These are phyloP conservation scores for Gymnocypris eckloni DNA, from an alignment of 2,797 vertebrate genomes.

Conservation along the genomic window DNA sequence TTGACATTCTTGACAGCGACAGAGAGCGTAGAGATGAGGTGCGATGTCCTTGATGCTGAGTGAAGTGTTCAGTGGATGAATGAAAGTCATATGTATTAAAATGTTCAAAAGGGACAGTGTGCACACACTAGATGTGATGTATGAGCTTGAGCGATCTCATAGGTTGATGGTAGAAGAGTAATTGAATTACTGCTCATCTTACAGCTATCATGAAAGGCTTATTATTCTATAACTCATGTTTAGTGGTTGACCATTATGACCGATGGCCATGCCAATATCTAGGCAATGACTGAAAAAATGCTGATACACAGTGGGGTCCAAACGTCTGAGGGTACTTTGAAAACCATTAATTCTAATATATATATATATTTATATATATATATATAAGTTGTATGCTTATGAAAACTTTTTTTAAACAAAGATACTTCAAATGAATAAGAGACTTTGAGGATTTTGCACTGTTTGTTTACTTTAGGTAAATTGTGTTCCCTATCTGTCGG, in stretches of 20 bases:
- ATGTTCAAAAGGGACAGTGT: slow-evolving; percentile 55
- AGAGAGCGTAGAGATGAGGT: slow-evolving; percentile 14
- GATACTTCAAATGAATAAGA: background rate
- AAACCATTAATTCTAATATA: background rate
- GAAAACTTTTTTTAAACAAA: background rate
- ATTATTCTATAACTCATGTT: slow-evolving; percentile 8
- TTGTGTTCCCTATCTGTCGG: background rate
- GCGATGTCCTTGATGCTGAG: slow-evolving; percentile 32
- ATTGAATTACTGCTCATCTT: slow-evolving; percentile 17
- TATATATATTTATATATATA: too few relatives aligned
- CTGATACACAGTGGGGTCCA: background rate
- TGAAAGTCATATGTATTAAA: slow-evolving; percentile 56
- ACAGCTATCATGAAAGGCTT: slow-evolving; percentile 11
- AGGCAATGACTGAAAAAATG: background rate
- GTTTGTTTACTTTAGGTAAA: background rate
- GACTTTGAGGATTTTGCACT: background rate
- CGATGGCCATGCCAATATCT: background rate
- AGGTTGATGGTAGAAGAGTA: slow-evolving; percentile 10
- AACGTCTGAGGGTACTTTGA: background rate
- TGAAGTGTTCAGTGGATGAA: slow-evolving; percentile 62
- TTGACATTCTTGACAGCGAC: slow-evolving; percentile 45
- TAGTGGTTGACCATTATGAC: slow-evolving; percentile 1
- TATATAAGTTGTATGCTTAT: background rate
- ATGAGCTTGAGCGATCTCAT: background rate
- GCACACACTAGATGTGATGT: slow-evolving; percentile 53